Percentiles rank a stretch among this genome's conserved stretches.
Evolutionary conservation across 2,113 vertebrate genomes (phyloP).

Genomic region (Alligator sinensis): DNA sequence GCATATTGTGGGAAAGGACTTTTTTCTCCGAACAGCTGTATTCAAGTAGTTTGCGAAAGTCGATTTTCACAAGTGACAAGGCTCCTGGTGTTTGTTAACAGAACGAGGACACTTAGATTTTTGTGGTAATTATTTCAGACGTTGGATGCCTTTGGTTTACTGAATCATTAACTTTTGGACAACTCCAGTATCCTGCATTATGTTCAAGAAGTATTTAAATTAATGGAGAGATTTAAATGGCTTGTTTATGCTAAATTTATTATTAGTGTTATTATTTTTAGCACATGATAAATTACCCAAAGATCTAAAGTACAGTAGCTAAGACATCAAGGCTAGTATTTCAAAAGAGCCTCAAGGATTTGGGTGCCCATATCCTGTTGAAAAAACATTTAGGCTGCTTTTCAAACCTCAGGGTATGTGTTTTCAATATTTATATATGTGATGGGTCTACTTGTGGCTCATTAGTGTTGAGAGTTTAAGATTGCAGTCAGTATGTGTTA

Average conservation of each 20-base stretch:
- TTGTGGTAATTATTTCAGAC: not conserved
- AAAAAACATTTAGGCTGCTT: not conserved
- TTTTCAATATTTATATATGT: not conserved
- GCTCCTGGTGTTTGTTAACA: not conserved
- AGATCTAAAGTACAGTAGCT: not conserved
- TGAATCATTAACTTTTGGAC: not conserved
- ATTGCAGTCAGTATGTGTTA: not conserved
- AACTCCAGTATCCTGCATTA: not conserved
- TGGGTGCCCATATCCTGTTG: not conserved
- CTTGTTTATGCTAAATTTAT: not conserved
- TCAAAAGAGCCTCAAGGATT: not conserved
- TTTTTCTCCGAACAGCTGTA: fast-evolving
- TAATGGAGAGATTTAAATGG: not conserved
- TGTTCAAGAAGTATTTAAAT: not conserved
- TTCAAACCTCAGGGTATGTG: not conserved
- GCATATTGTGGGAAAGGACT: not conserved
- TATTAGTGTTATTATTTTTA: not conserved
- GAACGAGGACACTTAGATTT: fast-evolving
- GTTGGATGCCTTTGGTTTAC: not conserved
- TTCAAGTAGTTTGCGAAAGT: not conserved
- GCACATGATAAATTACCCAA: not conserved
- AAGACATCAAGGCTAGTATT: not conserved
- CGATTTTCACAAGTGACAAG: not conserved
- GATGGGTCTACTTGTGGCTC: not conserved
- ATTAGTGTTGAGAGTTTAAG: not conserved